Conservation (phyloP, 2,113 vertebrate genomes). For the Siniperca knerii region DNA sequence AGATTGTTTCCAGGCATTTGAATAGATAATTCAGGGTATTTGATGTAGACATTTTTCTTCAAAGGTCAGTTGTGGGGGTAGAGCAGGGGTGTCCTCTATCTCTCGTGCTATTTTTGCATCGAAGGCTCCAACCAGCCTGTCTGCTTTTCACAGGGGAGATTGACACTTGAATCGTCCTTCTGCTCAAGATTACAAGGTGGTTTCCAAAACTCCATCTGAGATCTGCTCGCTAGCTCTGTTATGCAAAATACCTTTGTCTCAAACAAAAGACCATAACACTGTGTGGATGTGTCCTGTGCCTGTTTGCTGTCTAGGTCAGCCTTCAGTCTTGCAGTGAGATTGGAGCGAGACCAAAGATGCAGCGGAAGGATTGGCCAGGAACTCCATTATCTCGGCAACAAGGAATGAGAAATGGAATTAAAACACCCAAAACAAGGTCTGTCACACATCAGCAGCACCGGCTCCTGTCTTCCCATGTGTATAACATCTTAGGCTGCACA, state of each 20-base stretch:
- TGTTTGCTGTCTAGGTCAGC: conserved; percentile 57
- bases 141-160: conserved; percentile 68
- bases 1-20: conserved; percentile 81
- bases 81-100: conserved; percentile 69
- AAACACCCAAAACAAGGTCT: conserved; percentile 63
- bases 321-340: conserved; percentile 36
- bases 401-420: conserved; percentile 58
- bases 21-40: conserved; percentile 79
- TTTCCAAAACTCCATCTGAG: conserved; percentile 61
- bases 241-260: conserved; percentile 66
- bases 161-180: conserved; percentile 71
- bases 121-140: conserved; percentile 61
- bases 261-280: conserved; percentile 34
- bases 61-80: conserved; percentile 75
- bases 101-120: conserved; percentile 71
- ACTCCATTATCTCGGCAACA: conserved; percentile 51
- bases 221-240: conserved; percentile 56
- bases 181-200: conserved; percentile 64
- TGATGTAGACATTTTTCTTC: conserved; percentile 72
- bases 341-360: conserved; percentile 46
- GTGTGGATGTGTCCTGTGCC: conserved; percentile 49
- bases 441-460: conserved; percentile 46
- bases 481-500: conserved; percentile 10
- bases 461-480: not conserved
- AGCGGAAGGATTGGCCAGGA: conserved; percentile 30